Base-by-base conservation (phyloP, 2,888 invertebrate species). In the Melolontha melolontha region DNA sequence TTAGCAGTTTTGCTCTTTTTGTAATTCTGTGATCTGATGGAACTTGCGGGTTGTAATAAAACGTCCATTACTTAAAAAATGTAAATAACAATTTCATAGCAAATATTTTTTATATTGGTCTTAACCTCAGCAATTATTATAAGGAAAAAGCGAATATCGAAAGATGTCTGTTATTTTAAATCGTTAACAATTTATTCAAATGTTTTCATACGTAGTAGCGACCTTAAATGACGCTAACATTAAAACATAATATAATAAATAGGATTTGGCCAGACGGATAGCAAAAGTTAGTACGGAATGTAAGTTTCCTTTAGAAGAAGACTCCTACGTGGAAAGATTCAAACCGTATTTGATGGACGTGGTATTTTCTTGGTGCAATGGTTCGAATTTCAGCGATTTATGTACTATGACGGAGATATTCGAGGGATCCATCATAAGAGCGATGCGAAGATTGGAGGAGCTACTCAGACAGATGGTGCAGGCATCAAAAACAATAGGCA, bases 321-420 rank as follows among this genome's bases (percentile, higher is more conserved):
- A 97, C 73, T 84, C 85, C 0, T 99, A 99, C 82, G 94, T 98
- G 5, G 92, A 94, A 73, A 91, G 91, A 79, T 98, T 99, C 82
- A 95, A 94, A 79, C 96, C 97, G 4, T 95, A 91, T 79, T 87
- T 99, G 64, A 99, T 99, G 98, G 98, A 98, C 82, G 94, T 99
- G 0, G 97, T 99, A 39, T 90, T 93, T 77, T 89, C 95, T 1
- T 99, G 99, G 99, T 93, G 96, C 77, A 95, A 95, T 79, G 99
- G 99, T 7, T 90, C 94, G 17, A 87, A 90, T 27, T 99, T 99
- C 84, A 85, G 93, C 71, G 92, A 96, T 80, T 90, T 99, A 67
- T 97, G 97, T 85, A 92, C 94, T 85, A 96, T 96, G 93, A 97
- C 97, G 0, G 96, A 97, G 75, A 93, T 97, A 57, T 98, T 96